Evolutionary conservation across 2,797 vertebrate genomes (phyloP).

Genomic region (Saguinus oedipus): DNA sequence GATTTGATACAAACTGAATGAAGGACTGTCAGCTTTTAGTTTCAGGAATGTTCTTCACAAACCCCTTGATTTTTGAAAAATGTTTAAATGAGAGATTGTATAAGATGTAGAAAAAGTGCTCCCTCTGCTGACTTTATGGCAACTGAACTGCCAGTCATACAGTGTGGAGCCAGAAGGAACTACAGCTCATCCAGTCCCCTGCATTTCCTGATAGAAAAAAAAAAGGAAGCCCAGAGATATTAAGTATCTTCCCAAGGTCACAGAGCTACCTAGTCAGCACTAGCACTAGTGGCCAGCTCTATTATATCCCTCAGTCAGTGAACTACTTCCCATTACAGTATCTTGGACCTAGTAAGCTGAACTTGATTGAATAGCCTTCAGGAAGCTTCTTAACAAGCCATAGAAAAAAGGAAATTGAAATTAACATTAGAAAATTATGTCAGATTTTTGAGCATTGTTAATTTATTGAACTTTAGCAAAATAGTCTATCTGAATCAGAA

Average conservation of each 20-base stretch:
- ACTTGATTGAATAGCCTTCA: neutral
- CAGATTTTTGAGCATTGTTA: neutral
- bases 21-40: neutral
- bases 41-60: neutral
- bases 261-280: neutral
- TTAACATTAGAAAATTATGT: neutral
- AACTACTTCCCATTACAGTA: neutral
- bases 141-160: neutral
- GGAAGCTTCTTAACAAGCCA: neutral
- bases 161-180: neutral
- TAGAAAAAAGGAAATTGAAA: conserved; percentile 8
- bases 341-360: neutral
- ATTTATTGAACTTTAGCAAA: neutral
- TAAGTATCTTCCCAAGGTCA: neutral
- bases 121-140: conserved; percentile 75
- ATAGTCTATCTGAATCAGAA: neutral
- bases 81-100: neutral
- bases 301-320: neutral
- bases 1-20: neutral
- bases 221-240: neutral
- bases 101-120: conserved; percentile 70
- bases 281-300: neutral
- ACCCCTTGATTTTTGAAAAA: neutral
- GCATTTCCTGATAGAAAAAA: neutral
- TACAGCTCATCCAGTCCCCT: neutral